Evolutionary conservation across 2,113 vertebrate species (phyloP).

Genomic region (Seriola quinqueradiata): DNA sequence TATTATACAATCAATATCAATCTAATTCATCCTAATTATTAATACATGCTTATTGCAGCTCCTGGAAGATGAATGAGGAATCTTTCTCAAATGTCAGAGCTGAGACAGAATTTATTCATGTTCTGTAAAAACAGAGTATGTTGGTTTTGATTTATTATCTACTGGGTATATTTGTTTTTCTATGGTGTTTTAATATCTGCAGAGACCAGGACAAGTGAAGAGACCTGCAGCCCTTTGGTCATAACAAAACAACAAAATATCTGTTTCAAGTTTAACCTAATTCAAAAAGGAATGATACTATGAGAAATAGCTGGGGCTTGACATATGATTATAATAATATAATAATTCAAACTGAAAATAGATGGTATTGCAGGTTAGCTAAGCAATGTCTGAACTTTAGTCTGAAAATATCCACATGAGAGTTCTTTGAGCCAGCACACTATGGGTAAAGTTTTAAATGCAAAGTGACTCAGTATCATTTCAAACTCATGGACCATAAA

Average conservation of each 20-base stretch:
- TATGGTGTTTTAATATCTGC: not conserved
- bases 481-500: not conserved
- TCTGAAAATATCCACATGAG: not conserved
- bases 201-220: not conserved
- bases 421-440: not conserved
- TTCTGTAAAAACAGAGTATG: not conserved
- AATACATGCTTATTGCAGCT: not conserved
- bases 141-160: not conserved
- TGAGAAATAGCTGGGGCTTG: not conserved
- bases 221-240: not conserved
- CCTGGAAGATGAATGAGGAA: not conserved
- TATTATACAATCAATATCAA: constrained; percentile 12
- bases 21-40: constrained; percentile 12
- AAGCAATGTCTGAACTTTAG: not conserved
- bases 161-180: not conserved
- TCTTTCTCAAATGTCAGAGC: constrained; percentile 3
- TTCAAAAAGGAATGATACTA: not conserved
- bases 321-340: too few species aligned
- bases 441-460: not conserved
- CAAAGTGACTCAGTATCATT: not conserved
- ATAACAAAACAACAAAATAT: not conserved
- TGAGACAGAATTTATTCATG: not conserved
- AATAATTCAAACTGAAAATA: too few species aligned
- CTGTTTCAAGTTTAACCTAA: not conserved
- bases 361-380: not conserved